Evolutionary conservation across 2,888 invertebrate species (phyloP).

Genomic region (Coelogynopora nodosa): DNA sequence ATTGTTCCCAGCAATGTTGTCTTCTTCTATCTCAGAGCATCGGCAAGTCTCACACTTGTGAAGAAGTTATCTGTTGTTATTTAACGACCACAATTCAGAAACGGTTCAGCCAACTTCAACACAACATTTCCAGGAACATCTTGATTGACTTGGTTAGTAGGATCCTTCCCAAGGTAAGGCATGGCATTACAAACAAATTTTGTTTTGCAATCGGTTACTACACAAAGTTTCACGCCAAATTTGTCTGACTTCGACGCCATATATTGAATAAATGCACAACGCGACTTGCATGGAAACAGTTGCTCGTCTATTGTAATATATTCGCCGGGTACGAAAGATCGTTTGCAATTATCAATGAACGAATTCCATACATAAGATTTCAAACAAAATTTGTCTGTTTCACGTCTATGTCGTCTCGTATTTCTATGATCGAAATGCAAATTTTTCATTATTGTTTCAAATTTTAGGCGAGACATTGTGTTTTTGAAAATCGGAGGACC

Average conservation of each 20-base stretch:
- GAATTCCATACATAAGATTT: not conserved
- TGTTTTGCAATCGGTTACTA: not conserved
- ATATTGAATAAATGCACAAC: not conserved
- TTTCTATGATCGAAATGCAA: not conserved
- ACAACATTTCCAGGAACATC: not conserved
- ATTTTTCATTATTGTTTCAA: not conserved
- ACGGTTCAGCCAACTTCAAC: not conserved
- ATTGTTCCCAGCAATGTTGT: too few species aligned
- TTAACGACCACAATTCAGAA: not conserved
- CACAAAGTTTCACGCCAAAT: not conserved
- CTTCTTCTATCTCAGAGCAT: too few species aligned
- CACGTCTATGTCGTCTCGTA: not conserved
- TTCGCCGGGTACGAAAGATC: not conserved
- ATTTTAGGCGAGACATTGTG: not conserved
- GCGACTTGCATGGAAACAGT: not conserved
- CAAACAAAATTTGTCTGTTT: not conserved
- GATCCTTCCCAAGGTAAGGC: not conserved
- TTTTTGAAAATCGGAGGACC: not conserved
- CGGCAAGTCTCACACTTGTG: not conserved
- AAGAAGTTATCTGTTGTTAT: not conserved
- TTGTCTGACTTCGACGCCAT: not conserved
- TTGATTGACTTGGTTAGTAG: not conserved
- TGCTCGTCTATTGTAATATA: not conserved
- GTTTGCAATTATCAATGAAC: not conserved
- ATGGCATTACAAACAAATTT: not conserved